Evolutionary conservation across 2,113 vertebrate species (phyloP).

Genomic region (Microcebus jonahi): DNA sequence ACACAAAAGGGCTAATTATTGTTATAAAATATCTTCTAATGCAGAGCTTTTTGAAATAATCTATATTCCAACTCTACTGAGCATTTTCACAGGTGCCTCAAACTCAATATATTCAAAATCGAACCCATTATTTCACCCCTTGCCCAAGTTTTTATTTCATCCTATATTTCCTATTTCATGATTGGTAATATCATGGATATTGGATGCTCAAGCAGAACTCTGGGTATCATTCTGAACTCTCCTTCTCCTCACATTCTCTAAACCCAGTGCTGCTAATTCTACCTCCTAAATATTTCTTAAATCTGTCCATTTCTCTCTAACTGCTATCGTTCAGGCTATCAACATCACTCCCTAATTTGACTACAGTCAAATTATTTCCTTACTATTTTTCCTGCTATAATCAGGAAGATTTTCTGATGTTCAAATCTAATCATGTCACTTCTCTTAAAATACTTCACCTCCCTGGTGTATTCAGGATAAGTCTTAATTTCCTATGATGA

Average conservation of each 20-base stretch:
- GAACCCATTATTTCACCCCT: not conserved
- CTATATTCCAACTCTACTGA: not conserved
- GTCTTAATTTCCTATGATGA: not conserved
- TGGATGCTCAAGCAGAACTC: not conserved
- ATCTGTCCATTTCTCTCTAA: not conserved
- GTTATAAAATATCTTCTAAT: not conserved
- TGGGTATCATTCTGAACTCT: not conserved
- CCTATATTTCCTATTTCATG: not conserved
- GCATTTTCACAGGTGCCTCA: not conserved
- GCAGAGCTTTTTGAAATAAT: conserved; percentile 30
- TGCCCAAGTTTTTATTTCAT: not conserved
- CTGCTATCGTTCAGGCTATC: not conserved
- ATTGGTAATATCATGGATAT: not conserved
- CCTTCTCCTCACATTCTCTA: not conserved
- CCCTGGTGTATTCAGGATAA: not conserved
- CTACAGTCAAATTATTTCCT: not conserved
- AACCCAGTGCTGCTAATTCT: not conserved
- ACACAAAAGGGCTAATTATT: not conserved
- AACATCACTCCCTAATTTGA: not conserved
- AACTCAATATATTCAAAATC: not conserved
- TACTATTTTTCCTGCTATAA: not conserved
- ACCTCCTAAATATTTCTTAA: not conserved
- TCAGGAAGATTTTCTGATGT: conserved; percentile 13
- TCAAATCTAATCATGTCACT: not conserved
- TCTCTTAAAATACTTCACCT: not conserved